Evolutionary conservation across 2,888 invertebrate genomes (phyloP), one percentile per base, ranked within the genome.

Genomic region (Synanthedon tipuliformis): DNA sequence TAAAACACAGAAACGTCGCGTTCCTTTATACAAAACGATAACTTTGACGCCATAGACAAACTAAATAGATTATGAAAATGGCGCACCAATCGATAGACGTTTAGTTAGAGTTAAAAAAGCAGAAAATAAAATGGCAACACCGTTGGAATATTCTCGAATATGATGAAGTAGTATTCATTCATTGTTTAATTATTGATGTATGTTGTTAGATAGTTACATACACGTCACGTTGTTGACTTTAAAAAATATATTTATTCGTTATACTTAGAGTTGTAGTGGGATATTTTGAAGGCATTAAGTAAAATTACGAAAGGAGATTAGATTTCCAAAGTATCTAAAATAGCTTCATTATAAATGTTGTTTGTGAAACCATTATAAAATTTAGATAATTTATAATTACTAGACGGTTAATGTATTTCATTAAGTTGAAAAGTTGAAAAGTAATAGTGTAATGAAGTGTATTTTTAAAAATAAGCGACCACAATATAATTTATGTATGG

Each of bases 81-180:
- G 23, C 49, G 49, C 49, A 18, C 15, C 5, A 49, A 15, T 23
- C 16, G 5, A 16, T 49, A 34, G 10, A 34, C 1, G 34, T 34
- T 34, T 34, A 7, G 1, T n/a, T n/a, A n/a, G n/a, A n/a, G n/a
- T n/a, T n/a, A n/a, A n/a, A 34, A 34, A 7, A 34, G 34, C 10
- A 1, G 5, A 34, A 34, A 34, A 34, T 23, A 34, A 34, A 34
- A 34, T 34, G 34, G 34, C 34, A 10, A 10, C 8, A 52, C n/a
- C 3, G 48, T 48, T 34, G 40, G 18, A 40, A 49, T 52, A 48
- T 41, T 52, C 52, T 48, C 52, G 45, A 41, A 48, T 48, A 52
- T 34, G 8, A 34, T 34, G 34, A 34, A 10, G 34, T 34, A 34
- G 34, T 34, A 7, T 27, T 27, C 10, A 34, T 34, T 34, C 34